Conservation (phyloP, 2,888 invertebrate genomes). For the Brachylomia viminalis region DNA sequence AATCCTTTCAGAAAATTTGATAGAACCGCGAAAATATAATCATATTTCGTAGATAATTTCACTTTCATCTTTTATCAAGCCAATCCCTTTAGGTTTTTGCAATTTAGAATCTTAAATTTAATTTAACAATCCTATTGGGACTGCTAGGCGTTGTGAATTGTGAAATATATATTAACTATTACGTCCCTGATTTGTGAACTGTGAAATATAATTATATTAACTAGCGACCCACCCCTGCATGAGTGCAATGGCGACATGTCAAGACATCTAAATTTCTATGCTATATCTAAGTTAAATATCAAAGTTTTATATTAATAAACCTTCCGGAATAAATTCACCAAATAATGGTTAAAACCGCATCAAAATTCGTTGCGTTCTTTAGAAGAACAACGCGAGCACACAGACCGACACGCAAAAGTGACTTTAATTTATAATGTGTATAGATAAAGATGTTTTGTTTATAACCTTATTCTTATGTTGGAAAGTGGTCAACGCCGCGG, state of each 20-base stretch:
- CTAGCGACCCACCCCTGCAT: not conserved
- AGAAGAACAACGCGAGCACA: no score
- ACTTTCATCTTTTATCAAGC: conserved; percentile 56
- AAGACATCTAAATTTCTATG: no score
- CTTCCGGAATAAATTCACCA: no score
- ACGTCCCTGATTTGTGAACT: no score
- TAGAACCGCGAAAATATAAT: conserved; percentile 52
- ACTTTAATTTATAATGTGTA: no score
- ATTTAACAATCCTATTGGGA: conserved; percentile 6
- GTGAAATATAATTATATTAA: not conserved
- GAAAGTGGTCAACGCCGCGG: no score
- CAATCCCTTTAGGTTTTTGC: conserved; percentile 33
- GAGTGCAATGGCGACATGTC: no score
- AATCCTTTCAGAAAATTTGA: conserved; percentile 56
- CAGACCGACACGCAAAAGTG: no score
- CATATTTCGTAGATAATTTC: conserved; percentile 50
- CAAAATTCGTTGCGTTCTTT: no score
- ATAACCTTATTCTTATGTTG: no score
- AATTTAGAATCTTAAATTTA: conserved; percentile 23
- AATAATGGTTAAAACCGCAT: not conserved
- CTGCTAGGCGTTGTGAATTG: not conserved
- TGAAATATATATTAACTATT: not conserved
- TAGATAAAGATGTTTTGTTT: no score
- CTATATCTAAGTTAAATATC: no score
- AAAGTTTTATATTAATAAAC: not conserved